Base-by-base conservation (phyloP, 2,113 vertebrate genomes). In the Spea bombifrons region DNA sequence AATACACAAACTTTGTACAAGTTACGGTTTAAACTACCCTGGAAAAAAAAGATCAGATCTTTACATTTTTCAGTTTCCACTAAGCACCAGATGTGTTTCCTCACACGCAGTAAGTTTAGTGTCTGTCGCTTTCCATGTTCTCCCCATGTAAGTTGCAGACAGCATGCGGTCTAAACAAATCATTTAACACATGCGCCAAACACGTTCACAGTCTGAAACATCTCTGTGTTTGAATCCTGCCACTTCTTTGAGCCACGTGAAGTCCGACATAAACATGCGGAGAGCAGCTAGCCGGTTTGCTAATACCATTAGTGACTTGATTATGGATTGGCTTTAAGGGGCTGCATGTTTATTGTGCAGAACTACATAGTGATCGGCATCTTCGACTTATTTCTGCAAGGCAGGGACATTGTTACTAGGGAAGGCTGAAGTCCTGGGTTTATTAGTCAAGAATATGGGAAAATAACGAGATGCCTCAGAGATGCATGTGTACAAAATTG, bases 61-160 rank as follows among this genome's bases (percentile, higher is more conserved):
- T 69, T 55, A 3, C 46, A 10, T 43, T 17, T 68, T 43, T 52
- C 8, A 4, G 64, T 52, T 63, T 55, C 70, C 47, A 5, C 61
- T 7, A 53, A 66, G 13, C 65, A 75, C 45, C 75, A 70, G 66
- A 77, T 77, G 75, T 61, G 16, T 70, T 70, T 70, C 47, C 57
- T 77, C 66, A 63, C n/a, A 46, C 15, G 47, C 66, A 16, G 16
- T 52, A 77, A 57, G 70, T 61, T 76, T 70, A 53, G 68, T 70
- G 50, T 77, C 66, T 77, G 66, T 49, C 63, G 43, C 52, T 69
- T 49, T 17, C 57, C 53, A 50, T 59, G 30, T 70, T 66, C 74
- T 59, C 50, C n/a, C 67, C 53, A 63, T 76, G 66, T 63, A 70
- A 61, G 70, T 76, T 8, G 61, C 75, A 69, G 55, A 43, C n/a